Base-by-base conservation (phyloP, 2,888 invertebrate genomes). In the Isotomurus palustris region DNA sequence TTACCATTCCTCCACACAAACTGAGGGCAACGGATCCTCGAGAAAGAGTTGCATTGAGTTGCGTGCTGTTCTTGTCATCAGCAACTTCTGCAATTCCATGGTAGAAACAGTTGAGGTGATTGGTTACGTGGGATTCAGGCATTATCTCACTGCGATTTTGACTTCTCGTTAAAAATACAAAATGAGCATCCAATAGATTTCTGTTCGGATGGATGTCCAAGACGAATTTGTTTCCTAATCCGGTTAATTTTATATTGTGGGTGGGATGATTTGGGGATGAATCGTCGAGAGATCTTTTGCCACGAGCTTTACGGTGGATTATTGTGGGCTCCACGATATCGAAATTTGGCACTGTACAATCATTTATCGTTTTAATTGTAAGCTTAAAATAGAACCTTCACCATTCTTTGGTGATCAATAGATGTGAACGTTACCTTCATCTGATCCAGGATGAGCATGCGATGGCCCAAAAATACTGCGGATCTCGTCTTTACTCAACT, bases 1-100 rank as follows among this genome's bases (percentile, higher is more conserved):
- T 66, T 58, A 70, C 70, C 64, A 70, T 43, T 32, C 70, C 70
- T 25, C 62, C 62, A 56, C 70, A 70, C 22, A 68, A 32, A 54
- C 62, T 66, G 22, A 70, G 24, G 2, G 68, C 68, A 3, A 64
- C 70, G 19, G 53, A 58, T 29, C 64, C 64, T 40, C 17, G 10
- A 6, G 8, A 6, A 6, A 17, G 28, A 22, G 40, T 12, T 19
- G 28, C 25, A 43, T 51, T 28, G 19, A 24, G 28, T 27, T 28
- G 10, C 40, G 22, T 28, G 28, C 29, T 32, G 40, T 50, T 54
- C 22, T 45, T 32, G 32, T 52, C 52, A 41, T 50, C 43, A 14
- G 35, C 55, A 3, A n/a, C 38, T 3, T 5, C 22, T 14, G 27
- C 32, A 27, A 41, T 25, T 24, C 69, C 69, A 50, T 69, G 69